Base-by-base conservation (phyloP, 2,888 invertebrate genomes). In the Saturnia japonica region DNA sequence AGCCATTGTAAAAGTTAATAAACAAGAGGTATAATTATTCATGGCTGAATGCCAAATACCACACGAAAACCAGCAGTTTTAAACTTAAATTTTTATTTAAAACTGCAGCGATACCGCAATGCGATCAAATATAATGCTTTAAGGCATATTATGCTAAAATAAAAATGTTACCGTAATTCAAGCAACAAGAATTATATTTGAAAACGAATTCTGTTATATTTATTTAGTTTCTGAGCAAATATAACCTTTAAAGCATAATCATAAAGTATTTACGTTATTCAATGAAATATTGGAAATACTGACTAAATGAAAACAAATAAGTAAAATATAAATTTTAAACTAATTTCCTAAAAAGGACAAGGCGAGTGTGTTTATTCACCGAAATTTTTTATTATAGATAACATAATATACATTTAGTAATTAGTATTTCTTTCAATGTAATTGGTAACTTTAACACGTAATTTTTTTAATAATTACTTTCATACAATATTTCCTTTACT, bases 51-150 rank as follows among this genome's bases (percentile, higher is more conserved):
- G 34, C 6, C 34, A 14, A 14, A 14, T 14, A 0, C 0, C 12
- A 45, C 12, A 14, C 16, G 14, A 14, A 45, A 45, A 45, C 16
- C 45, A 16, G 16, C 14, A 45, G 3, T 45, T 45, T 76, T 75
- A 71, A 76, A 72, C 79, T 83, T 81, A 83, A 77, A 74, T 60
- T 71, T 75, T 62, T 11, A 51, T 73, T 62, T 66, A 42, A 34
- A 25, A 40, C 47, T 11, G 45, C 70, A 34, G 67, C 43, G 72
- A 73, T 69, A 62, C 43, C 68, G 8, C 14, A 62, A 1, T 40
- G 47, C n/a, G n/a, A n/a, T n/a, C n/a, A n/a, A n/a, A n/a, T n/a
- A n/a, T n/a, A n/a, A n/a, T n/a, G n/a, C n/a, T n/a, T n/a, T n/a
- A n/a, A n/a, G n/a, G n/a, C 75, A 81, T 79, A 81, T 81, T n/a